A percentile compares a stretch with the other conserved stretches of the same genome.
Evolutionary conservation across 2,888 invertebrate genomes (phyloP).

Genomic region (Diarsia dahlii): DNA sequence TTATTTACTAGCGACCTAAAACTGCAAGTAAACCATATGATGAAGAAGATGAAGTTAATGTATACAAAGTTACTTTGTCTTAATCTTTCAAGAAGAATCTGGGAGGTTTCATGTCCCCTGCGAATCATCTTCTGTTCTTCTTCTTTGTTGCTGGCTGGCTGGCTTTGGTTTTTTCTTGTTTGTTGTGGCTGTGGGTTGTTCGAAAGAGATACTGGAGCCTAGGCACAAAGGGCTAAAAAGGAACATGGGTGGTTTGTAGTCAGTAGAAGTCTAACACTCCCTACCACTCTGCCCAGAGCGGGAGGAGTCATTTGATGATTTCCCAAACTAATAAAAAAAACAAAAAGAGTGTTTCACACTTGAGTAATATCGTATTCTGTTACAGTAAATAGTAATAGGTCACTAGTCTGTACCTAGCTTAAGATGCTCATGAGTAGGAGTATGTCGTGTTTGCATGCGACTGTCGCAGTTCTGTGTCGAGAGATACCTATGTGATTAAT

Average conservation of each 20-base stretch:
- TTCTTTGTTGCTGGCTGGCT: background rate
- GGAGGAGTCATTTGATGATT: no score
- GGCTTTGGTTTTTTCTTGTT: no score
- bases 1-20: background rate
- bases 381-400: background rate
- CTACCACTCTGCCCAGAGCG: no score
- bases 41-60: background rate
- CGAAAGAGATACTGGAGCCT: no score
- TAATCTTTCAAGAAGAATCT: background rate
- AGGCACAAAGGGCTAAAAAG: no score
- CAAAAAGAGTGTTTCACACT: background rate
- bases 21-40: background rate
- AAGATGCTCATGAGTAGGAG: background rate
- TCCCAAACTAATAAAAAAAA: no score
- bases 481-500: constrained; percentile 55
- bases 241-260: no score
- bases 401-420: constrained; percentile 3
- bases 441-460: constrained; percentile 18
- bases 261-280: no score
- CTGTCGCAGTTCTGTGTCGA: constrained; percentile 30
- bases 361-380: background rate
- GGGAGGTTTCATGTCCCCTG: background rate
- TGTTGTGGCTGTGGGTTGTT: no score
- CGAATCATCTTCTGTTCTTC: background rate
- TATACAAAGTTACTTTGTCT: background rate